Percentiles rank a stretch among this genome's conserved stretches.
phyloP scores from a whole-genome alignment of 2,113 vertebrate genomes.

The Pachypanchax playfairii region DNA sequence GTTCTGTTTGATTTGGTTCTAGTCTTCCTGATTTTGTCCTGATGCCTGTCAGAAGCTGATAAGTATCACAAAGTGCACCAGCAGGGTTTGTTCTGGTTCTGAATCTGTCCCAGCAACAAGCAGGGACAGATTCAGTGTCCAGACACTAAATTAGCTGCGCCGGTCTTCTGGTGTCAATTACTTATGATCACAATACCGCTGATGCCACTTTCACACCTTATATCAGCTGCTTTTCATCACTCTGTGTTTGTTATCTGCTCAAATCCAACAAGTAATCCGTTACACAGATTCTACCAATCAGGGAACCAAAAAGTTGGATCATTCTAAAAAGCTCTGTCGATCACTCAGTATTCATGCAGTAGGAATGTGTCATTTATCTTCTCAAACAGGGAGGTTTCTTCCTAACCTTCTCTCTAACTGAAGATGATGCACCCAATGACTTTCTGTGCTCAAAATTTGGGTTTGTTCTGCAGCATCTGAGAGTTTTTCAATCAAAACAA shows the following conservation, averaged over 20 bases:
- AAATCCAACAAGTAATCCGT: too few relatives aligned
- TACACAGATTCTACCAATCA: too few relatives aligned
- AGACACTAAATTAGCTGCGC: constrained; percentile 35
- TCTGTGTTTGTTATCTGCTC: too few relatives aligned
- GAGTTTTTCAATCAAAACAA: not conserved
- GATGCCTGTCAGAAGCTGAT: constrained; percentile 28
- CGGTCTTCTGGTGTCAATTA: constrained; percentile 61
- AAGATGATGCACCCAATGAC: not conserved
- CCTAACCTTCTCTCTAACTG: not conserved
- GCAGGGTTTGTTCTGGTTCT: constrained; percentile 29
- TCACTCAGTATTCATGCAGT: too few relatives aligned
- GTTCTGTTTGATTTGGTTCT: constrained; percentile 8
- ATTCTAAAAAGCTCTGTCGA: too few relatives aligned
- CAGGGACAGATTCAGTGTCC: constrained; percentile 51
- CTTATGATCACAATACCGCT: constrained; percentile 37
- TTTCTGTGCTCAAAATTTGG: not conserved
- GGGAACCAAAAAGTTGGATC: too few relatives aligned
- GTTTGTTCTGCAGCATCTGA: too few relatives aligned
- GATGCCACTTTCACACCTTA: constrained; percentile 14
- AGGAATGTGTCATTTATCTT: too few relatives aligned
- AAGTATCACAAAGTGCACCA: constrained; percentile 21
- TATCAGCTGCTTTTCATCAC: not conserved
- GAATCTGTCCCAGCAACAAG: constrained; percentile 30
- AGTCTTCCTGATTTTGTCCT: not conserved
- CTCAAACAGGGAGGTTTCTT: constrained; percentile 7